Percentiles rank a stretch among this genome's conserved stretches.
Evolutionary conservation across 2,113 vertebrate species (phyloP).

Genomic region (Callithrix jacchus): DNA sequence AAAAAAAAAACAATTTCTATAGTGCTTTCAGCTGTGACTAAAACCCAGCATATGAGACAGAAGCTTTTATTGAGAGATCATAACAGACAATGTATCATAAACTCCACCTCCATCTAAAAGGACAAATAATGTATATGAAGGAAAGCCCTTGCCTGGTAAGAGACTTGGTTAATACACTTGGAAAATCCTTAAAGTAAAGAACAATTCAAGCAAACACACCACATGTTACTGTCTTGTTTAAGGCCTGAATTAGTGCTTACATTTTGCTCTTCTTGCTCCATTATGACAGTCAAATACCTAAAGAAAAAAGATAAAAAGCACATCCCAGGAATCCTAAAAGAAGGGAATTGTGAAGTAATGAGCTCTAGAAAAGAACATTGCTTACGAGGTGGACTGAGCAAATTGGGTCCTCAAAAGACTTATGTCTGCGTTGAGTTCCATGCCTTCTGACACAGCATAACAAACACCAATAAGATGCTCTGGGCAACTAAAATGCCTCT

Average conservation of each 20-base stretch:
- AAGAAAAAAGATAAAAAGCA: neutral
- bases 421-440: neutral
- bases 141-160: constrained; percentile 60
- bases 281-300: neutral
- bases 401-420: neutral
- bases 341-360: neutral
- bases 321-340: neutral
- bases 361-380: neutral
- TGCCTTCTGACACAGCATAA: neutral
- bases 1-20: constrained; percentile 74
- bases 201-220: neutral
- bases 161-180: constrained; percentile 47
- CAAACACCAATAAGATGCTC: neutral
- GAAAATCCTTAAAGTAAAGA: neutral
- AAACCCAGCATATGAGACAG: constrained; percentile 69
- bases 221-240: constrained; percentile 1
- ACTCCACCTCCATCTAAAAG: constrained; percentile 65
- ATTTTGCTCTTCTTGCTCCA: neutral
- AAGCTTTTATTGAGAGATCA: constrained; percentile 76
- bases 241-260: neutral
- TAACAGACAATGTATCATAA: constrained; percentile 78
- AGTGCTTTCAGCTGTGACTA: constrained; percentile 74
- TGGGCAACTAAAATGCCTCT: neutral
- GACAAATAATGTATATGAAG: constrained; percentile 60
- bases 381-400: neutral